These are phyloP conservation scores for Pyralis farinalis DNA, from an alignment of 2,888 invertebrate species.

Conservation along the genomic window DNA sequence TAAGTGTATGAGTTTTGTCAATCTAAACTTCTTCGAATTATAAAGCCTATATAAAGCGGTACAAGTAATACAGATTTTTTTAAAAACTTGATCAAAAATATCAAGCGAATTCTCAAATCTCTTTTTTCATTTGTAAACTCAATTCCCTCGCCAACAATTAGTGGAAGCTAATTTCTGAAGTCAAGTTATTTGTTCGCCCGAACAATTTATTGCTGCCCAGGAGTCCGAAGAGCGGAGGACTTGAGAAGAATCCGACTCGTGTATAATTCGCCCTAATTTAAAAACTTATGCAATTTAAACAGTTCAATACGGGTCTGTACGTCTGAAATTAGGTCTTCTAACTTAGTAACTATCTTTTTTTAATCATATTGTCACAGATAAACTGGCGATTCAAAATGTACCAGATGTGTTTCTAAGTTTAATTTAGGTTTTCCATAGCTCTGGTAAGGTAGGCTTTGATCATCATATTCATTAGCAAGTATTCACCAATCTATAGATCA, in stretches of 20 bases:
- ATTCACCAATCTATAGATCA: too few species aligned
- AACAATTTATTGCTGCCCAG: slow-evolving; percentile 59
- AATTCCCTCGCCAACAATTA: slow-evolving; percentile 58
- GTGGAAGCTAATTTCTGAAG: slow-evolving; percentile 56
- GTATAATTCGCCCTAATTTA: slow-evolving; percentile 57
- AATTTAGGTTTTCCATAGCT: too few species aligned
- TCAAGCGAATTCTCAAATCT: background rate
- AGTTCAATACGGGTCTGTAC: slow-evolving; percentile 29
- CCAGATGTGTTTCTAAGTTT: too few species aligned
- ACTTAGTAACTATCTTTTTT: too few species aligned
- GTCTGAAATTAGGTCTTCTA: slow-evolving; percentile 8
- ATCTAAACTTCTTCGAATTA: too few species aligned
- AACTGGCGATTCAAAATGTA: too few species aligned
- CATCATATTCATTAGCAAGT: too few species aligned
- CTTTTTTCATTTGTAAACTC: slow-evolving; percentile 37
- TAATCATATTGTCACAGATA: too few species aligned
- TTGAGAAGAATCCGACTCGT: slow-evolving; percentile 54
- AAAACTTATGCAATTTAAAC: slow-evolving; percentile 47
- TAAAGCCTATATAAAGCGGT: too few species aligned
- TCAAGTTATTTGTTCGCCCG: slow-evolving; percentile 63
- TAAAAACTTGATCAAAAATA: background rate
- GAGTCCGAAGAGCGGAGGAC: slow-evolving; percentile 39
- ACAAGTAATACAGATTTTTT: too few species aligned
- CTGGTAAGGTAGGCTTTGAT: too few species aligned
- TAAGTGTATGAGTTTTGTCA: too few species aligned